These are phyloP conservation scores for Galaxea fascicularis DNA, from an alignment of 92 coral and sea anemone species.

Conservation along the genomic window DNA sequence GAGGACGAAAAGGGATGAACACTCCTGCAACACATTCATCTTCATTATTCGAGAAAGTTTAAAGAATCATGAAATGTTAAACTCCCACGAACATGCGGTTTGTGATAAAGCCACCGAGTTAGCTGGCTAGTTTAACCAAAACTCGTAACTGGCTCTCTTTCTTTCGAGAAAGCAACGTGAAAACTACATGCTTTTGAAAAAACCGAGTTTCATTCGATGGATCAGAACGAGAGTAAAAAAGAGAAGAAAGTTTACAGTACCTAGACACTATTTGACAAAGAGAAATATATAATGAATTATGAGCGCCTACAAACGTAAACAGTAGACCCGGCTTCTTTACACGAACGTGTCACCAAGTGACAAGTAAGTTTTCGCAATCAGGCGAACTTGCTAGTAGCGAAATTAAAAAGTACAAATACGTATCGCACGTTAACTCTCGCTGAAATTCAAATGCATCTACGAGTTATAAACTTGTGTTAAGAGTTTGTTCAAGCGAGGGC, in stretches of 20 bases:
- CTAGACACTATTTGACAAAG: slow-evolving; percentile 22
- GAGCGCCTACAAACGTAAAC: slow-evolving; percentile 18
- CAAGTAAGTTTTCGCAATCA: slow-evolving; percentile 9
- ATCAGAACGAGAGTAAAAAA: not conserved
- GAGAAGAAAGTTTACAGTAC: not conserved
- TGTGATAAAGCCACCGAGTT: no score
- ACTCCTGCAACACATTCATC: not conserved
- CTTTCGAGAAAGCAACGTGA: no score
- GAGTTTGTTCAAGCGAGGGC: not conserved
- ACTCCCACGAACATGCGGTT: not conserved
- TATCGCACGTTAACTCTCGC: not conserved
- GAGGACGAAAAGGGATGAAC: not conserved
- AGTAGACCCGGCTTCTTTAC: not conserved
- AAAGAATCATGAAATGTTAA: slow-evolving; percentile 16
- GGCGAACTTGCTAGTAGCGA: slow-evolving; percentile 20
- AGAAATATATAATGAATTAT: slow-evolving; percentile 6
- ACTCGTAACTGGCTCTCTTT: no score
- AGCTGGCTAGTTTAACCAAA: no score
- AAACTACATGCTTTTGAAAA: not conserved
- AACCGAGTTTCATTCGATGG: not conserved
- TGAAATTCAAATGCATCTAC: not conserved
- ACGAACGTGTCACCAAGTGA: not conserved
- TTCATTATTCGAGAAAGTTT: not conserved
- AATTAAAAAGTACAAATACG: not conserved
- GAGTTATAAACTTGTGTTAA: not conserved